phyloP scores from a whole-genome alignment of 2,113 vertebrate species.

The Machaerirhynchus nigripectus region DNA sequence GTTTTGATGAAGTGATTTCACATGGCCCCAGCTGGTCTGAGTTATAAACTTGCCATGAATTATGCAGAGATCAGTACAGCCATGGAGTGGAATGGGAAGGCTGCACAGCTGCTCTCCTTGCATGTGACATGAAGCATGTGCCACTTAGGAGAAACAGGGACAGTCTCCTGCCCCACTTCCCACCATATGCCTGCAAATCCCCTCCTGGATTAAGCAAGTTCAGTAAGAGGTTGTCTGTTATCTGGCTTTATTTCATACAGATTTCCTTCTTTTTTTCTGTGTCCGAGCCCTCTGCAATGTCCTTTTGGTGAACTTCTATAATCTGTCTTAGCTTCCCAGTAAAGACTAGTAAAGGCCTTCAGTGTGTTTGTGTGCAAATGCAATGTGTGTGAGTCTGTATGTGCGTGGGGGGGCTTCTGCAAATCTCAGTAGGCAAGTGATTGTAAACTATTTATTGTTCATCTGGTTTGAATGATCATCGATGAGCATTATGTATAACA shows the following conservation, averaged over 20 bases:
- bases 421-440: neutral
- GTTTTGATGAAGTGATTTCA: neutral
- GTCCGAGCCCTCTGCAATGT: neutral
- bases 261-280: neutral
- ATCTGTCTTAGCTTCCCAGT: neutral
- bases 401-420: neutral
- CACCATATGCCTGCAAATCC: neutral
- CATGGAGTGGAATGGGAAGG: neutral
- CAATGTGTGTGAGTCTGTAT: neutral
- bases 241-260: neutral
- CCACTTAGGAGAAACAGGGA: neutral
- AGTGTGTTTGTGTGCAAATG: neutral
- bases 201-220: slow-evolving; percentile 2
- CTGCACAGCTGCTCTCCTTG: neutral
- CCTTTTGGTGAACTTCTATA: neutral
- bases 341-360: neutral
- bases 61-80: neutral
- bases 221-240: neutral
- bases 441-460: neutral
- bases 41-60: neutral
- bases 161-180: neutral
- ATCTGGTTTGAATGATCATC: neutral
- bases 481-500: neutral
- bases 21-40: accelerated
- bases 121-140: neutral